A percentile compares a stretch with the other conserved stretches of the same genome.
Evolutionary conservation across 2,888 invertebrate species (phyloP).

Genomic region (Panorpa germanica): DNA sequence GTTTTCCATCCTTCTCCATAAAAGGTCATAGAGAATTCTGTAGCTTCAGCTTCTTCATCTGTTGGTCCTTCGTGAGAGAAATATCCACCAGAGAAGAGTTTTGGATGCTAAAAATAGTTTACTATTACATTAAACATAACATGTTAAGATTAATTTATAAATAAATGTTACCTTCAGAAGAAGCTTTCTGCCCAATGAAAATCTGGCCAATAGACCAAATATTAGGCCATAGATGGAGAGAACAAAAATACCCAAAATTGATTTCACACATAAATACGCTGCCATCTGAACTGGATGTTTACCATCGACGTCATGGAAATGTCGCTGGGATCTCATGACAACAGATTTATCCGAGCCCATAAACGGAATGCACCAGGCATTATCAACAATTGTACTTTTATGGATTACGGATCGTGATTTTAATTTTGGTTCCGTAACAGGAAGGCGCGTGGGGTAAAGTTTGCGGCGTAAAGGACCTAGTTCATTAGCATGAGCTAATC

Average conservation of each 20-base stretch:
- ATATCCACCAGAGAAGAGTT: constrained; percentile 50
- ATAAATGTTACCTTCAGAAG: constrained; percentile 33
- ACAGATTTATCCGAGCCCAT: constrained; percentile 69
- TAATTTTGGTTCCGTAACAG: constrained; percentile 39
- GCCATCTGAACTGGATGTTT: constrained; percentile 61
- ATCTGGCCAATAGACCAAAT: constrained; percentile 40
- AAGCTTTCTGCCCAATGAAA: constrained; percentile 38
- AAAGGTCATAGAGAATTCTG: constrained; percentile 46
- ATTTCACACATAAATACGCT: constrained; percentile 37
- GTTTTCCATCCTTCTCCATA: constrained; percentile 73
- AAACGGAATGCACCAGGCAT: constrained; percentile 55
- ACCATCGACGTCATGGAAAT: constrained; percentile 43
- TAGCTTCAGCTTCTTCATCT: constrained; percentile 34
- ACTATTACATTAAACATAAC: constrained; percentile 17
- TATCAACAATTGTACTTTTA: constrained; percentile 22
- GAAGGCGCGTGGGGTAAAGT: constrained; percentile 44
- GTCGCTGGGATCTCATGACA: constrained; percentile 62
- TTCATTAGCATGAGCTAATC: constrained; percentile 44
- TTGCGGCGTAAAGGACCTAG: constrained; percentile 42
- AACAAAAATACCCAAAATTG: constrained; percentile 28
- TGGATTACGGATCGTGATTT: constrained; percentile 31
- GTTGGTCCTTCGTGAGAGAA: constrained; percentile 46
- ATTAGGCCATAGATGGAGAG: constrained; percentile 34
- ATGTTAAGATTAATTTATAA: constrained; percentile 5
- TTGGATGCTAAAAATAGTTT: constrained; percentile 33